Evolutionary conservation across 2,888 invertebrate genomes (phyloP).

Genomic region (Orthosia gracilis): DNA sequence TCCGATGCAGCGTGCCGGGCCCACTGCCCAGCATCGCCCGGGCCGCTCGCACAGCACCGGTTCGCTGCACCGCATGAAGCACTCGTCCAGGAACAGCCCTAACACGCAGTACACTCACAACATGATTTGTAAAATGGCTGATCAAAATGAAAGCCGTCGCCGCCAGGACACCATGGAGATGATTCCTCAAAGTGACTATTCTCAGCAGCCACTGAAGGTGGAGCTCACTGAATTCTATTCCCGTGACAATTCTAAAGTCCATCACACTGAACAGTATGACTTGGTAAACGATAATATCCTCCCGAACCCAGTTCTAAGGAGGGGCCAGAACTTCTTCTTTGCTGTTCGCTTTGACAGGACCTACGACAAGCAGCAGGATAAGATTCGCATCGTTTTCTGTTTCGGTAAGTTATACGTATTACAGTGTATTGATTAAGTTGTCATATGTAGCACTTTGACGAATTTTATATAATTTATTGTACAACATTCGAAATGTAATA

Average conservation of each 20-base stretch:
- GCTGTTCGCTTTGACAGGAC: slow-evolving; percentile 92
- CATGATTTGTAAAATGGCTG: slow-evolving; percentile 88
- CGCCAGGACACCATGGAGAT: slow-evolving; percentile 89
- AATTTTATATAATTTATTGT: neutral
- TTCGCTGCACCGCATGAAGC: slow-evolving; percentile 86
- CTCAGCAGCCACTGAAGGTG: slow-evolving; percentile 91
- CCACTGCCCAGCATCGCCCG: slow-evolving; percentile 88
- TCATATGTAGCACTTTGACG: no score
- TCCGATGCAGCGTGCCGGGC: slow-evolving; percentile 89
- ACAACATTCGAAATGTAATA: neutral
- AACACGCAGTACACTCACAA: slow-evolving; percentile 89
- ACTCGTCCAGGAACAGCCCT: slow-evolving; percentile 87
- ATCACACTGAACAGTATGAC: slow-evolving; percentile 93
- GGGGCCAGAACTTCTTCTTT: slow-evolving; percentile 93
- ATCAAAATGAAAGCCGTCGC: slow-evolving; percentile 89
- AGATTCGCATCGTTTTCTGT: slow-evolving; percentile 92
- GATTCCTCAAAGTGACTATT: slow-evolving; percentile 89
- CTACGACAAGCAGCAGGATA: slow-evolving; percentile 92
- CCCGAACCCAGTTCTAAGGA: slow-evolving; percentile 92
- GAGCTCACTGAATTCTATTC: slow-evolving; percentile 92
- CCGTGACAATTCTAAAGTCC: slow-evolving; percentile 92
- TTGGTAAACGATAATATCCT: slow-evolving; percentile 90
- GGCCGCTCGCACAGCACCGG: slow-evolving; percentile 89
- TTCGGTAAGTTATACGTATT: slow-evolving; percentile 86
- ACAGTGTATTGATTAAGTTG: no score